A percentile compares a stretch with the other conserved stretches of the same genome.
Conservation (phyloP, 2,797 vertebrate species). For the Alectoris magna region DNA sequence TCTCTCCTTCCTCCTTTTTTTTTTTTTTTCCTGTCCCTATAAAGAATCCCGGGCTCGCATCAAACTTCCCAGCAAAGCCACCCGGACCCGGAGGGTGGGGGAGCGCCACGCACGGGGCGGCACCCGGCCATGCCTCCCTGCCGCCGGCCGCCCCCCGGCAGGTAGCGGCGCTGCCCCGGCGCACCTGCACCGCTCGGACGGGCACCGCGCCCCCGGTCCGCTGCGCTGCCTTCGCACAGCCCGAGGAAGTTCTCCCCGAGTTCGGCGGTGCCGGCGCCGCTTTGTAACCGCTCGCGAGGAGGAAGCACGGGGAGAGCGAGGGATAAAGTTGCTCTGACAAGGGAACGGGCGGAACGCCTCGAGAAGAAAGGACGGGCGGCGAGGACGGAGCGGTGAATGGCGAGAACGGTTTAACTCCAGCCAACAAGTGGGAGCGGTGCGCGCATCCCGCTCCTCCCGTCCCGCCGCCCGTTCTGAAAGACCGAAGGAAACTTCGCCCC, state of each 20-base stretch:
- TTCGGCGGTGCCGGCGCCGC: neutral
- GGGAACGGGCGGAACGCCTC: neutral
- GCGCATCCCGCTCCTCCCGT: neutral
- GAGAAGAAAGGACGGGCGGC: neutral
- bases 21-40: constrained; percentile 65
- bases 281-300: neutral
- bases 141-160: neutral
- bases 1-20: constrained; percentile 70
- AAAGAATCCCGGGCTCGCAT: constrained; percentile 68
- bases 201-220: too few relatives aligned
- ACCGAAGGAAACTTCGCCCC: too few relatives aligned
- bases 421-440: constrained; percentile 40
- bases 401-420: neutral
- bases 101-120: neutral
- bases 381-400: neutral
- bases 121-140: constrained; percentile 4
- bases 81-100: neutral
- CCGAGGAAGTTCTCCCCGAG: constrained; percentile 26
- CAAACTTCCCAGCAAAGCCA: constrained; percentile 55
- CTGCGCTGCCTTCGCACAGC: too few relatives aligned
- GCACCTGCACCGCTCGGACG: constrained; percentile 57
- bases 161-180: neutral
- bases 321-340: neutral
- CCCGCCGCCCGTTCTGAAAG: too few relatives aligned
- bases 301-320: neutral